Base-by-base conservation (phyloP, 92 coral and sea anemone species). In the Ricordea florida region DNA sequence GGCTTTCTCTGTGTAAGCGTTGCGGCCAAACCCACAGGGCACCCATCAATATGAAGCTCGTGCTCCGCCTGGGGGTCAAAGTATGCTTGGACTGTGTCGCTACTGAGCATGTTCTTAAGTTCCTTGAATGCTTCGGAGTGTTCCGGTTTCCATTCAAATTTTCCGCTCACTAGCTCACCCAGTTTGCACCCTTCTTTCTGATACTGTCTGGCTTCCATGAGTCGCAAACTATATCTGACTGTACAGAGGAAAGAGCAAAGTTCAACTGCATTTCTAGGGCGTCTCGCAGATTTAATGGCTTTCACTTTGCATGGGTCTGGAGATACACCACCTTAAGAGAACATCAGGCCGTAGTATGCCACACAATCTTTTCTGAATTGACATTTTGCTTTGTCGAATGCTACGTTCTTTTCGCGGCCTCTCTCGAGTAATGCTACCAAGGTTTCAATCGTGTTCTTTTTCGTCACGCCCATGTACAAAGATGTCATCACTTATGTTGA, bases 401-500 rank as follows among this genome's bases (percentile, higher is more conserved):
- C 26, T 10, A 72, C 40, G 20, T 57, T 40, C 38, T 71, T 71
- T 35, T 55, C 34, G 7, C 65, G 50, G 10, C 15, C 22, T 1
- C 20, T 52, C 23, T 71, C 34, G 3, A 79, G 42, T 20, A 59
- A 42, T 20, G 73, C 78, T 29, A 34, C 73, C 53, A 37, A 80
- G 48, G 55, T 51, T 59, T 69, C 27, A 36, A 37, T 79, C 85
- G 17, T 79, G 85, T 69, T 79, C 78, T 44, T 57, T 37, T 56
- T 33, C n/a, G n/a, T n/a, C n/a, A n/a, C n/a, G 76, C 63, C 13
- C 28, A 3, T 10, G 51, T 23, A 30, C 62, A 29, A 10, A n/a
- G n/a, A n/a, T n/a, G n/a, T n/a, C n/a, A n/a, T n/a, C n/a, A n/a
- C n/a, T n/a, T n/a, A n/a, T n/a, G n/a, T n/a, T n/a, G n/a, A n/a